Base-by-base conservation (phyloP, 2,113 vertebrate genomes). In the Cyanoderma ruficeps region DNA sequence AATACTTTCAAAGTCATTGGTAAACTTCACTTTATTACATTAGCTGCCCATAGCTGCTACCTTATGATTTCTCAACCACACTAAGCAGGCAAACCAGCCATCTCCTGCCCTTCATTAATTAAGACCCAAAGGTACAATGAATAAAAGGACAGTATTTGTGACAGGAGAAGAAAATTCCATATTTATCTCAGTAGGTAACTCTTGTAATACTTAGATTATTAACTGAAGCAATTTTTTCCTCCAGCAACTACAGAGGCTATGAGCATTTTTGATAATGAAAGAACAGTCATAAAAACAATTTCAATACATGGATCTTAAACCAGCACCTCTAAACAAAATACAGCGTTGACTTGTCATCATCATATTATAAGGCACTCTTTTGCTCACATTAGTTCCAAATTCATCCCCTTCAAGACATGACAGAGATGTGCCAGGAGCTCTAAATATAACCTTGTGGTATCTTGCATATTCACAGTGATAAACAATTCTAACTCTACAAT, bases 41-140 rank as follows among this genome's bases (percentile, higher is more conserved):
- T 27, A 60, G 50, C 57, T 89, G 39, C 35, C 59, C n/a, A 56
- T 3, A 71, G 79, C 18, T 88, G 44, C 4, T 70, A 86, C 18
- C 41, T 91, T 77, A 70, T 3, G 10, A 80, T 91, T 93, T 80
- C 50, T 70, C 55, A 78, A 57, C 30, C 50, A 77, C 52, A 67
- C 37, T 74, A 24, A 65, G 50, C 21, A 94, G 41, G 67, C 67
- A 95, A 88, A 85, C 17, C 33, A 80, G 50, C 49, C 30, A 6
- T 35, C 68, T 83, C 44, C 71, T 52, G 11, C 39, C 70, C 88
- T 86, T 75, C n/a, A 13, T 78, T 93, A 88, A 94, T 94, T 83
- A 95, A 87, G 64, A 37, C 72, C 68, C 85, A 92, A 90, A 70
- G 44, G 83, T 44, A 92, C 49, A 90, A 88, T 78, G 65, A 96